Base-by-base conservation (phyloP, 1,140 invertebrate species). In the Pentalonia nigronervosa region DNA sequence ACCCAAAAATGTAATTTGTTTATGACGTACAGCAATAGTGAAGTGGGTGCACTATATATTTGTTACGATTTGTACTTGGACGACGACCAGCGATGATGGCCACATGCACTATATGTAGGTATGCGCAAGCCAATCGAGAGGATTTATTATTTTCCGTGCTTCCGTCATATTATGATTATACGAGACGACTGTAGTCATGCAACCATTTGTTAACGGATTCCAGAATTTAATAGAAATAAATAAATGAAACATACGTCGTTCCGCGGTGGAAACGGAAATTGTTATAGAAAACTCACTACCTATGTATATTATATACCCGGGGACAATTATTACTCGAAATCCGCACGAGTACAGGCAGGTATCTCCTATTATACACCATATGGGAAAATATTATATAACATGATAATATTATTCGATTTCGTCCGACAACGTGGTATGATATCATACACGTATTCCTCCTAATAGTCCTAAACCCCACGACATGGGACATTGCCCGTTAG, bases 141-240 rank as follows among this genome's bases (percentile, higher is more conserved):
- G 84, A 86, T 86, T 86, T 86, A 86, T 86, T 86, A 86, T 86
- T 86, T 47, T 86, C 84, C 84, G 23, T 86, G 41, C 25, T 14
- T 41, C 36, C 23, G 41, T 41, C 41, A 4, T 41, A 41, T 41
- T 41, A 41, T 41, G 1, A 41, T 41, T 41, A 30, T n/a, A n/a
- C 4, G 11, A 86, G 41, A 47, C 84, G 41, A 41, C 41, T 41
- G 41, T 45, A 47, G 25, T 47, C 84, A 86, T 86, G 84, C 45
- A 25, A 47, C 45, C 41, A 47, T 86, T 86, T 47, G 36, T 86
- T 86, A 86, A 86, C 84, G 45, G 84, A 47, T 86, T 84, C 45
- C 30, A n/a, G n/a, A 7, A 86, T 23, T 86, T 86, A 47, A 47
- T 86, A 86, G 47, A 47, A 86, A 47, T 86, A 86, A 47, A 86